Evolutionary conservation across 2,113 vertebrate species (phyloP), one percentile per base, ranked within the genome.

Genomic region (human (Homo sapiens)): DNA sequence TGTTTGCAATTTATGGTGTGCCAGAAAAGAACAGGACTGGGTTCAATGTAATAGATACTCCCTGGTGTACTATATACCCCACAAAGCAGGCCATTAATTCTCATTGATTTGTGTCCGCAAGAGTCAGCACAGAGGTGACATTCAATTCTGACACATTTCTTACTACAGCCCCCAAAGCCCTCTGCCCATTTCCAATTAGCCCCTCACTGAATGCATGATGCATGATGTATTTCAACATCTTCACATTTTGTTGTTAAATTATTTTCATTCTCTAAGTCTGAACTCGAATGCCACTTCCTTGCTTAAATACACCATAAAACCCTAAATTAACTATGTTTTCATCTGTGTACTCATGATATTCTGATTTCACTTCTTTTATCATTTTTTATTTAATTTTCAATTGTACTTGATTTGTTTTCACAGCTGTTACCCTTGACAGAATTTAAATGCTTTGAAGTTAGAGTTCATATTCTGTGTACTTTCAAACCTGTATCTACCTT

Each of bases 331-430:
- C 7, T 90, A 25, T 8, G 12, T 93, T 96, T 83, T 94, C 66
- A 78, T 94, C 50, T 93, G 35, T 48, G 35, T 95, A 38, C 5
- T 83, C 23, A 40, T 86, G 23, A 72, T 20, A 30, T 43, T 55
- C 5, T 30, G 20, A 89, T 73, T 90, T 43, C 17, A 90, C 6
- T 59, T 90, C 35, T 68, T 75, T 38, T 61, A 57, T n/a, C 30
- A 14, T 61, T 95, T 90, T 94, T 25, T 32, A 75, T 86, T 87
- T 92, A 82, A 92, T 72, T 94, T 86, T 83, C 7, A 90, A 89
- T 43, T 70, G 4, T 91, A 79, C 43, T 68, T 86, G n/a, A 68
- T 81, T 93, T 95, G 12, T 89, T 97, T 94, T 93, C 59, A 91
- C 27, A 75, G 48, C 11, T 72, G 11, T 81, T 84, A 89, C 5